Percentiles rank a stretch among this genome's conserved stretches.
Evolutionary conservation across 2,797 vertebrate species (phyloP).

Genomic region (Cryptoblepharus egeriae): DNA sequence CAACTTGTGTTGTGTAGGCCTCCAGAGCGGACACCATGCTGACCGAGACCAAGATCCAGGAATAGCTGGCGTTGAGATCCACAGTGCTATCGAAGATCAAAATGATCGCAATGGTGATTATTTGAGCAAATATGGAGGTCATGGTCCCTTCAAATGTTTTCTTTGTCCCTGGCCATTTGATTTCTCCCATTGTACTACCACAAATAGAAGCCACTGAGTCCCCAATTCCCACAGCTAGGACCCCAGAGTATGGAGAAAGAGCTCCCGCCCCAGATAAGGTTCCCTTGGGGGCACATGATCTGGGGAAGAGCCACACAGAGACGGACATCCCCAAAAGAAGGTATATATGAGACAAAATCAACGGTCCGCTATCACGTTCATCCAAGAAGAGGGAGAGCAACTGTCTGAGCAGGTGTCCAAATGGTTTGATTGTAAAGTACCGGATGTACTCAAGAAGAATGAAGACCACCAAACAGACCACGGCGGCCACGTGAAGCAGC

Average conservation of each 20-base stretch:
- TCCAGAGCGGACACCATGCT: slow-evolving; percentile 93
- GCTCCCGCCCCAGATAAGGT: slow-evolving; percentile 83
- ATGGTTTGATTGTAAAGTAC: slow-evolving; percentile 91
- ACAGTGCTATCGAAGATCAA: slow-evolving; percentile 91
- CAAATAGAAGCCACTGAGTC: slow-evolving; percentile 93
- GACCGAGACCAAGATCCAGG: slow-evolving; percentile 93
- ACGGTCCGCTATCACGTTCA: slow-evolving; percentile 93
- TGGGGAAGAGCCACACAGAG: slow-evolving; percentile 93
- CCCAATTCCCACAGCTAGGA: slow-evolving; percentile 93
- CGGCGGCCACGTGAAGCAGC: slow-evolving; percentile 89
- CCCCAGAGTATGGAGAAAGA: slow-evolving; percentile 91
- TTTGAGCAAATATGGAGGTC: slow-evolving; percentile 93
- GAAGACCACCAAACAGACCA: slow-evolving; percentile 87
- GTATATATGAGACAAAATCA: slow-evolving; percentile 95
- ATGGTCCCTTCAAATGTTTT: slow-evolving; percentile 97
- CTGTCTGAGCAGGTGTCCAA: slow-evolving; percentile 88
- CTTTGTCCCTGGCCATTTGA: slow-evolving; percentile 95
- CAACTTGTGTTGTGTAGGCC: slow-evolving; percentile 95
- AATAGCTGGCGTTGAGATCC: slow-evolving; percentile 91
- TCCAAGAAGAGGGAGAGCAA: slow-evolving; percentile 93
- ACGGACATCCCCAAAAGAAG: slow-evolving; percentile 94
- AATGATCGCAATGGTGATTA: slow-evolving; percentile 93
- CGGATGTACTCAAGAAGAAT: slow-evolving; percentile 91
- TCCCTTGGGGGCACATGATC: slow-evolving; percentile 87
- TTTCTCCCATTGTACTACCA: slow-evolving; percentile 92